A percentile compares a stretch with the other conserved stretches of the same genome.
These are phyloP conservation scores for Anguilla japonica DNA, from an alignment of 2,113 vertebrate genomes.

Conservation along the genomic window DNA sequence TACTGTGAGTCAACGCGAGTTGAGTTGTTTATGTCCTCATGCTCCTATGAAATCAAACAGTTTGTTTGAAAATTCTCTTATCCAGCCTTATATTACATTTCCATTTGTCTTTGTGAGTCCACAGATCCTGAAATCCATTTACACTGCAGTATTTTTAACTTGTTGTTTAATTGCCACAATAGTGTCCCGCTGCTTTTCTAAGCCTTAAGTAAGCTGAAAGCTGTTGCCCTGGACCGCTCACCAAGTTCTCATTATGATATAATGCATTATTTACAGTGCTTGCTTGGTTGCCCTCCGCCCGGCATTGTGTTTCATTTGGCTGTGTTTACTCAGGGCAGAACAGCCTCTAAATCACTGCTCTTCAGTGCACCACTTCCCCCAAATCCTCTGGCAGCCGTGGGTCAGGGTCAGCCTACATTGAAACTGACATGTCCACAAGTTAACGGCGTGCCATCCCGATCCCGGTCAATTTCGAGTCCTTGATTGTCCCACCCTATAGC, in stretches of 20 bases:
- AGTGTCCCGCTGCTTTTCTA: background rate
- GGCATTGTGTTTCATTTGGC: background rate
- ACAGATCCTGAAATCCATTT: no score
- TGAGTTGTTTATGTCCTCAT: background rate
- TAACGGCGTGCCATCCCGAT: background rate
- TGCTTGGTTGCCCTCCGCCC: background rate
- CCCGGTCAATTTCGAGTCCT: background rate
- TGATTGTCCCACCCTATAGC: background rate
- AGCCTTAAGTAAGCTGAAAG: background rate
- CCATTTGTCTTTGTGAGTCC: no score
- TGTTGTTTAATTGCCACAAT: background rate
- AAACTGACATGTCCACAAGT: background rate
- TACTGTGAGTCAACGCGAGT: slow-evolving; percentile 86
- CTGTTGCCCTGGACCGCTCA: background rate
- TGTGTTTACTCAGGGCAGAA: background rate
- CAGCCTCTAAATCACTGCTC: background rate
- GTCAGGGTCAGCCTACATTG: background rate
- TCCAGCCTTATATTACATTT: no score
- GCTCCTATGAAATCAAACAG: background rate
- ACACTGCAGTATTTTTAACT: no score
- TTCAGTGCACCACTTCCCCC: background rate
- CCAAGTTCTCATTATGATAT: background rate
- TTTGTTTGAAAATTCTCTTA: background rate
- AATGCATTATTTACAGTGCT: background rate
- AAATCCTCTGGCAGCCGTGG: slow-evolving; percentile 15